Conservation (phyloP, 2,888 invertebrate genomes). For the Shargacucullia verbasci region DNA sequence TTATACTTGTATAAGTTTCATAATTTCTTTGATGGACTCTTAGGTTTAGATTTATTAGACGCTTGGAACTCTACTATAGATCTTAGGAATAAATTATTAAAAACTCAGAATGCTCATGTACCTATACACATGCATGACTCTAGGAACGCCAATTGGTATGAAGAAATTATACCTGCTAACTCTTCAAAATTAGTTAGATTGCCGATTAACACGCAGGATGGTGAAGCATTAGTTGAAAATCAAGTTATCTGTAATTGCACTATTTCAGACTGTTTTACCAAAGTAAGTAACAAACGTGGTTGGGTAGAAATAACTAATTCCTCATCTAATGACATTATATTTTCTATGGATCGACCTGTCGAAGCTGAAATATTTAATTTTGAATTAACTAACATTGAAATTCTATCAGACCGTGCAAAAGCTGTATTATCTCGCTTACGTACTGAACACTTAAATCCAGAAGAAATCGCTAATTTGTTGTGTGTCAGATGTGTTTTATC, state of each 20-base stretch:
- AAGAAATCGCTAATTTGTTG: no score
- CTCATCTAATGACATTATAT: background rate
- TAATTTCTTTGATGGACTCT: slow-evolving; percentile 43
- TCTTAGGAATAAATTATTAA: slow-evolving; percentile 30
- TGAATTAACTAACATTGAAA: no score
- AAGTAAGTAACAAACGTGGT: background rate
- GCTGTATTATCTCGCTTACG: no score
- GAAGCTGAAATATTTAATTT: no score
- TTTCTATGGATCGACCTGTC: background rate
- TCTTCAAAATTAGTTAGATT: slow-evolving; percentile 8
- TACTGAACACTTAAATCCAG: no score
- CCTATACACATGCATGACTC: background rate
- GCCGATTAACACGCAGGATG: background rate
- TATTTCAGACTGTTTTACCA: background rate
- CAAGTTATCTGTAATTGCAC: slow-evolving; percentile 2
- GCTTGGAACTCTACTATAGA: slow-evolving; percentile 46
- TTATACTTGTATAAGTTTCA: slow-evolving; percentile 49
- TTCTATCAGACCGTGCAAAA: no score
- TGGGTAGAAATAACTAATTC: no score
- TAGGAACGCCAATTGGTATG: slow-evolving; percentile 3
- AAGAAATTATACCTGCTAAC: slow-evolving; percentile 9
- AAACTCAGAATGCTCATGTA: slow-evolving; percentile 23
- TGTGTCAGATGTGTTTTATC: no score
- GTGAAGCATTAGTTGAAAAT: background rate
- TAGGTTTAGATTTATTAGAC: slow-evolving; percentile 46